Percentiles rank a stretch among this genome's conserved stretches.
Evolutionary conservation across 2,113 vertebrate genomes (phyloP).

Genomic region (Dryoscopus gambensis): DNA sequence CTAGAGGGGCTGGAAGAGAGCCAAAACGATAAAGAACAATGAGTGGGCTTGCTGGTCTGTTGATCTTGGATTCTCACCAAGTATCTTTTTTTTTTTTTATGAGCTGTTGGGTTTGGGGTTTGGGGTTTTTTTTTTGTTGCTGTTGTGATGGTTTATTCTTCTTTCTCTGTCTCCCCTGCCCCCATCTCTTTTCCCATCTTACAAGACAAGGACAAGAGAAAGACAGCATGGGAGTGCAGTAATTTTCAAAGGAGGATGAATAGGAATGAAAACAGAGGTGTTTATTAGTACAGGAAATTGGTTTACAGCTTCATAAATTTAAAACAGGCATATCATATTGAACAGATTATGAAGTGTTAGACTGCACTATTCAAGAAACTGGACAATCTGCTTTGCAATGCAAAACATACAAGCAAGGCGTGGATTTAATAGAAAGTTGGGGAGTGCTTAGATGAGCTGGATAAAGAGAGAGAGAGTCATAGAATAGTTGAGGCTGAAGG

Average conservation of each 20-base stretch:
- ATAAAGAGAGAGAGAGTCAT: not conserved
- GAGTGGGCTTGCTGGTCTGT: slow-evolving; percentile 60
- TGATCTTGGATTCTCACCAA: slow-evolving; percentile 59
- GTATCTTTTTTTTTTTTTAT: not conserved
- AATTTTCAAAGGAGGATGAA: slow-evolving; percentile 1
- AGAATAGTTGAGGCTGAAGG: not conserved
- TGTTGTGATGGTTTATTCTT: not conserved
- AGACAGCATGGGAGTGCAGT: not conserved
- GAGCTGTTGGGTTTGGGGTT: not conserved
- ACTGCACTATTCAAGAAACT: not conserved
- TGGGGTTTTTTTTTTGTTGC: not conserved
- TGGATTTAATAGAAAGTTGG: not conserved
- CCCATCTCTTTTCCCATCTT: not conserved
- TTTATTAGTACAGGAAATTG: slow-evolving; percentile 49
- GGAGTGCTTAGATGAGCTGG: not conserved
- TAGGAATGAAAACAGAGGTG: slow-evolving; percentile 19
- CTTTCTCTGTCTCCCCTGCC: not conserved
- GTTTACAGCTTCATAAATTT: slow-evolving; percentile 54
- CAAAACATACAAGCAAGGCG: not conserved
- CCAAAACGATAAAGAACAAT: slow-evolving; percentile 52
- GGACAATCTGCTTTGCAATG: slow-evolving; percentile 31
- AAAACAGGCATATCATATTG: not conserved
- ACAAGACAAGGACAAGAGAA: slow-evolving; percentile 4
- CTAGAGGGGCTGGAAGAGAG: slow-evolving; percentile 37
- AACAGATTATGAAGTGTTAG: slow-evolving; percentile 9